phyloP scores from a whole-genome alignment of 1,140 invertebrate genomes.

The Brachionus rotundiformis region DNA sequence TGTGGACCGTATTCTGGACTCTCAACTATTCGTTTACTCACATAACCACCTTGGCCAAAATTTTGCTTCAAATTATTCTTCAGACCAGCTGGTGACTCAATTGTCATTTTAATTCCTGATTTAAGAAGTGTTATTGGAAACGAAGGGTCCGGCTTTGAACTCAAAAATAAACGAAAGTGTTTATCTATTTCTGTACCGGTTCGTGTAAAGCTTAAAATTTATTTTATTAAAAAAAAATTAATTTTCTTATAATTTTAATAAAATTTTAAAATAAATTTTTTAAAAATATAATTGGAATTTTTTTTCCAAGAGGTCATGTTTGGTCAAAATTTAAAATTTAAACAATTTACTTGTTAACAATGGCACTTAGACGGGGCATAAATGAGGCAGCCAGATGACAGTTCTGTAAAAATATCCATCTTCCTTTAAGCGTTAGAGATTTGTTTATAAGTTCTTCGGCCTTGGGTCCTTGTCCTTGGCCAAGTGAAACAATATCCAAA shows the following conservation, averaged over 20 bases:
- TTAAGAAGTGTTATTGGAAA: slow-evolving; percentile 64
- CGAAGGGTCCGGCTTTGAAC: slow-evolving; percentile 60
- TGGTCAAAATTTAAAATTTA: no score
- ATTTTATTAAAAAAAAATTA: neutral
- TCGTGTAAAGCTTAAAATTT: slow-evolving; percentile 57
- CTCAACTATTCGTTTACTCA: neutral
- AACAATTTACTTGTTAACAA: slow-evolving; percentile 48
- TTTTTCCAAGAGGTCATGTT: no score
- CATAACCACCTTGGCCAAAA: slow-evolving; percentile 51
- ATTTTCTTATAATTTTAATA: neutral
- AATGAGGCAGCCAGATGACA: slow-evolving; percentile 76
- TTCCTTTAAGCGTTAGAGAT: slow-evolving; percentile 59
- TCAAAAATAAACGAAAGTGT: slow-evolving; percentile 63
- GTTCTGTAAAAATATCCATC: slow-evolving; percentile 76
- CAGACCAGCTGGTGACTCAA: slow-evolving; percentile 90
- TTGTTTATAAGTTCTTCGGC: slow-evolving; percentile 64
- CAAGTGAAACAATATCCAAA: slow-evolving; percentile 63
- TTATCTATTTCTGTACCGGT: slow-evolving; percentile 58
- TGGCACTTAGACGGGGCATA: slow-evolving; percentile 61
- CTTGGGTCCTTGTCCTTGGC: slow-evolving; percentile 65
- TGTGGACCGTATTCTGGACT: slow-evolving; percentile 68
- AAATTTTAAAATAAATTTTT: no score
- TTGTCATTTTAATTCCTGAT: slow-evolving; percentile 95
- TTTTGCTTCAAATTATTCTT: slow-evolving; percentile 65
- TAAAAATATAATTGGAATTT: no score